Conservation (phyloP, 2,113 vertebrate species). For the Cololabis saira region DNA sequence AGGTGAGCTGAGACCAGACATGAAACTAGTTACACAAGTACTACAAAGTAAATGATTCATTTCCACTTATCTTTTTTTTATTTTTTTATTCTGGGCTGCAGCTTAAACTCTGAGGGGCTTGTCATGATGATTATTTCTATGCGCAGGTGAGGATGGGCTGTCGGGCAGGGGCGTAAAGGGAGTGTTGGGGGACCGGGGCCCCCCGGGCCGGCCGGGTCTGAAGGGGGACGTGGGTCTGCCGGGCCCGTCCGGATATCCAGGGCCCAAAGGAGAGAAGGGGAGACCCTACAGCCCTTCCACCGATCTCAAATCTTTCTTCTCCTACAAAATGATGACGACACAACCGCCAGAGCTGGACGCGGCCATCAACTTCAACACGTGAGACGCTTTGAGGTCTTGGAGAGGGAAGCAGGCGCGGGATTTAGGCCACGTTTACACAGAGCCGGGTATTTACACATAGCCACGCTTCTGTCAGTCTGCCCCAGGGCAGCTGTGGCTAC, state of each 20-base stretch:
- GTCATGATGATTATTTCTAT: not conserved
- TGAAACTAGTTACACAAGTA: too few relatives aligned
- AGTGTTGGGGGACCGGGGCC: constrained; percentile 1
- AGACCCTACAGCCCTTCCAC: not conserved
- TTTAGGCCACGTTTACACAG: too few relatives aligned
- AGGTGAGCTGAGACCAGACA: constrained; percentile 37
- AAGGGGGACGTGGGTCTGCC: constrained; percentile 51
- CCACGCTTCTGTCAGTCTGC: too few relatives aligned
- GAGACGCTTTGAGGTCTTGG: not conserved
- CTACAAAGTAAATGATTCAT: too few relatives aligned
- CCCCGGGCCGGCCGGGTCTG: constrained; percentile 53
- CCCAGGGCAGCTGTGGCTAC: too few relatives aligned
- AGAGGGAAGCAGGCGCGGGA: not conserved
- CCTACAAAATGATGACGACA: not conserved
- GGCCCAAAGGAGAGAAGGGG: constrained; percentile 26
- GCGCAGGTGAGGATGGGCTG: constrained; percentile 43
- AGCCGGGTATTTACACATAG: too few relatives aligned
- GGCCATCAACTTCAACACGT: constrained; percentile 36
- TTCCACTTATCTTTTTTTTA: too few relatives aligned
- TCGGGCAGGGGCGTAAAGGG: constrained; percentile 38
- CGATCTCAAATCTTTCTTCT: constrained; percentile 44
- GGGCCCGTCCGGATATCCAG: not conserved
- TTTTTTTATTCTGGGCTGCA: not conserved
- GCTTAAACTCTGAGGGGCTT: not conserved
- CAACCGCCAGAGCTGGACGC: fast-evolving